A percentile compares a stretch with the other conserved stretches of the same genome.
phyloP scores from a whole-genome alignment of 2,888 invertebrate species.

The Steinernema carpocapsae region DNA sequence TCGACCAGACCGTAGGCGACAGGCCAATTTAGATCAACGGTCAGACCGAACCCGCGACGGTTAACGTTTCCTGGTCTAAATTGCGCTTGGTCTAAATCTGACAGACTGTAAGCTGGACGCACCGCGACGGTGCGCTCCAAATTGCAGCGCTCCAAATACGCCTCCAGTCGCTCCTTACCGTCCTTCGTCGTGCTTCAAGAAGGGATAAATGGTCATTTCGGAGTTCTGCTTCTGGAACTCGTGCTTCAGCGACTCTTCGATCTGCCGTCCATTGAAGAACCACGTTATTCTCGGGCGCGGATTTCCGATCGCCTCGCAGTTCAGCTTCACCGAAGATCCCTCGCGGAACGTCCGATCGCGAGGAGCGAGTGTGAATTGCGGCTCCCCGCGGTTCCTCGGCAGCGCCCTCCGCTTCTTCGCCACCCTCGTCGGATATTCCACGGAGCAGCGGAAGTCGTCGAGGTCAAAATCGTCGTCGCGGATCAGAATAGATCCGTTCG shows the following conservation, averaged over 20 bases:
- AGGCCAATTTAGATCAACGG: too few species aligned
- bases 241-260: conserved; percentile 57
- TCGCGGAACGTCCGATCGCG: conserved; percentile 55
- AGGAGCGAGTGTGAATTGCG: conserved; percentile 58
- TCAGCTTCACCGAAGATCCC: conserved; percentile 54
- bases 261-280: conserved; percentile 51
- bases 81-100: too few species aligned
- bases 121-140: too few species aligned
- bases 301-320: conserved; percentile 60
- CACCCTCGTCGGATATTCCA: conserved; percentile 39
- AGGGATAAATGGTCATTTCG: conserved; percentile 62
- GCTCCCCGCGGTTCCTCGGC: conserved; percentile 34
- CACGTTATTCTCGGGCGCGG: conserved; percentile 59
- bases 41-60: too few species aligned
- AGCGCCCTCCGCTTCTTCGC: conserved; percentile 5
- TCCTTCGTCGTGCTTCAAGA: conserved; percentile 64
- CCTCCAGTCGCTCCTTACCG: conserved; percentile 41
- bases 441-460: conserved; percentile 46
- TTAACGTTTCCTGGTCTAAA: too few species aligned
- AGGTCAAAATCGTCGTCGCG: conserved; percentile 22
- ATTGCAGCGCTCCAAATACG: too few species aligned
- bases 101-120: too few species aligned
- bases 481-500: conserved; percentile 22
- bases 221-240: conserved; percentile 49
- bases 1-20: too few species aligned